These are phyloP conservation scores for Takifugu flavidus DNA, from an alignment of 2,113 vertebrate species.

Conservation along the genomic window DNA sequence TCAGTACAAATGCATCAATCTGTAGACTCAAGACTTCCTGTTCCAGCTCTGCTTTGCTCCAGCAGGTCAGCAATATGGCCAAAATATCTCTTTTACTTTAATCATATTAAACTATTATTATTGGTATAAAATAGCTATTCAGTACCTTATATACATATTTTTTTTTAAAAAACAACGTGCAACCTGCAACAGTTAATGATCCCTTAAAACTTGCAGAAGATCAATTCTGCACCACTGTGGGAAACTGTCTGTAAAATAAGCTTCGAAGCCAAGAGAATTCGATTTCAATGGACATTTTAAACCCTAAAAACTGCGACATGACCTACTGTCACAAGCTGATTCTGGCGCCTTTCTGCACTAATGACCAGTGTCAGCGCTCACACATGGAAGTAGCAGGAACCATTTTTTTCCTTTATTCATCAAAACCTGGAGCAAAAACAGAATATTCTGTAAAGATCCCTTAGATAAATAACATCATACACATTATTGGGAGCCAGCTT, in stretches of 20 bases:
- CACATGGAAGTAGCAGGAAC: constrained; percentile 25
- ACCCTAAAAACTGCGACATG: too few relatives aligned
- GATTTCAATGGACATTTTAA: too few relatives aligned
- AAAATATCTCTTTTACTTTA: constrained; percentile 21
- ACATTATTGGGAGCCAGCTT: constrained; percentile 98
- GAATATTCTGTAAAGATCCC: constrained; percentile 59
- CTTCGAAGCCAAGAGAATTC: too few relatives aligned
- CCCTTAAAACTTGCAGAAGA: constrained; percentile 47
- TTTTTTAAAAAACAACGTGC: constrained; percentile 63
- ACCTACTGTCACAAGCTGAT: too few relatives aligned
- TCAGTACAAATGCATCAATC: constrained; percentile 23
- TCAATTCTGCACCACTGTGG: constrained; percentile 31
- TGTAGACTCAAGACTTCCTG: constrained; percentile 12
- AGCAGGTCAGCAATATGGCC: constrained; percentile 9
- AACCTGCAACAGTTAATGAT: constrained; percentile 64
- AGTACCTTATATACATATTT: constrained; percentile 68
- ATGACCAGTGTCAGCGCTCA: constrained; percentile 20
- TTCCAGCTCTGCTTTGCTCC: constrained; percentile 22
- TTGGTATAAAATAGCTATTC: constrained; percentile 37
- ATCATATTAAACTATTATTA: constrained; percentile 23
- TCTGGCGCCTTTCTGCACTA: constrained; percentile 2
- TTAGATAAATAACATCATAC: constrained; percentile 97
- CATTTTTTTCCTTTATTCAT: constrained; percentile 30
- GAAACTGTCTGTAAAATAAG: too few relatives aligned
- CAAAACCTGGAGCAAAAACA: constrained; percentile 36